phyloP scores from a whole-genome alignment of 2,113 vertebrate genomes.

The Myocastor coypus region DNA sequence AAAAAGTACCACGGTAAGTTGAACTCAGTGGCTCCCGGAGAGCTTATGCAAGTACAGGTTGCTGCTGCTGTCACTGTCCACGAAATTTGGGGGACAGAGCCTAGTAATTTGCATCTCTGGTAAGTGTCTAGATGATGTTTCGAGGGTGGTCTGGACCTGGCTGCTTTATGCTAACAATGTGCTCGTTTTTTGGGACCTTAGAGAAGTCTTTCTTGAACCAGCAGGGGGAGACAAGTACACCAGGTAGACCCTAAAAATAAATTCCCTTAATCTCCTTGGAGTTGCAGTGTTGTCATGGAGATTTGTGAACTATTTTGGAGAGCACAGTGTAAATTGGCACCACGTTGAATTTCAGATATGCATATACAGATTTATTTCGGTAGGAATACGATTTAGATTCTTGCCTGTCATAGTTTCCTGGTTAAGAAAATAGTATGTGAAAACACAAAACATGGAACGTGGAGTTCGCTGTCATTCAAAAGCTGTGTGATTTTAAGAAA shows the following conservation, averaged over 20 bases:
- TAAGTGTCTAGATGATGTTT: not conserved
- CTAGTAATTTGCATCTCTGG: not conserved
- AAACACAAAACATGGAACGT: not conserved
- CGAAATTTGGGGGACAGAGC: not conserved
- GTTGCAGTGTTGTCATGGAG: slow-evolving; percentile 31
- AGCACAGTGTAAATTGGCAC: not conserved
- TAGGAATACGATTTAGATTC: not conserved
- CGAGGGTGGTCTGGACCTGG: not conserved
- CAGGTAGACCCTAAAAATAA: slow-evolving; percentile 26
- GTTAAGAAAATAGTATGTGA: slow-evolving; percentile 2
- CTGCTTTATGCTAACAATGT: too few species aligned
- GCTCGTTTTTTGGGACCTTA: not conserved
- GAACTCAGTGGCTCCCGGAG: not conserved
- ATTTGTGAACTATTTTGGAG: slow-evolving; percentile 39
- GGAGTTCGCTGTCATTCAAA: not conserved
- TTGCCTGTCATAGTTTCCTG: not conserved
- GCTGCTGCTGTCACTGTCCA: not conserved
- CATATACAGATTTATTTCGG: slow-evolving; percentile 35
- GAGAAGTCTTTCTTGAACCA: slow-evolving; percentile 50
- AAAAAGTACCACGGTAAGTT: not conserved
- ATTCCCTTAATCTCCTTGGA: not conserved
- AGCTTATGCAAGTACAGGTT: not conserved
- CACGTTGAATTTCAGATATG: slow-evolving; percentile 43
- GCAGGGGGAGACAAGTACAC: slow-evolving; percentile 48
- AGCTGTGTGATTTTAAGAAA: not conserved